Percentiles rank a stretch among this genome's conserved stretches.
These are phyloP conservation scores for Phaenicophaeus curvirostris DNA, from an alignment of 2,797 vertebrate species.

Conservation along the genomic window DNA sequence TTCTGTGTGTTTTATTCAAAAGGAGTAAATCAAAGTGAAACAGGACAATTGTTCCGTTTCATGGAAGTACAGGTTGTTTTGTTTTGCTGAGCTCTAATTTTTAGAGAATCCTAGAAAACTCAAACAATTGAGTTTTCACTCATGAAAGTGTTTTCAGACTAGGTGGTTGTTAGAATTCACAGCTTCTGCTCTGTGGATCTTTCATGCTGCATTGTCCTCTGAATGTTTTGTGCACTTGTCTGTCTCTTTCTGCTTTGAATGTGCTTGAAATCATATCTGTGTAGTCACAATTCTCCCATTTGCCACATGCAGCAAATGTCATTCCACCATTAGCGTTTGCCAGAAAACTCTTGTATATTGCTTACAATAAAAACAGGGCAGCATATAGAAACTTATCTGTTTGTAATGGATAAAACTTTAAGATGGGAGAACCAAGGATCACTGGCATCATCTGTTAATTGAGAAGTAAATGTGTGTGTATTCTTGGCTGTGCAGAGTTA, in stretches of 20 bases:
- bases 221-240: background rate
- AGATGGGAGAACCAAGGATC: background rate
- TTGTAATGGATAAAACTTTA: background rate
- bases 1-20: background rate
- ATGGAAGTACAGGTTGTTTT: background rate
- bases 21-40: background rate
- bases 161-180: background rate
- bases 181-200: background rate
- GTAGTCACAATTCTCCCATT: background rate
- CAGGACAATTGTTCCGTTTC: background rate
- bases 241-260: background rate
- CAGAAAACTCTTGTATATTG: background rate
- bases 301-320: background rate
- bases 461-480: background rate
- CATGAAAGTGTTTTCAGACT: background rate
- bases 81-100: background rate
- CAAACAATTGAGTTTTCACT: background rate
- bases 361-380: background rate
- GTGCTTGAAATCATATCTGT: background rate
- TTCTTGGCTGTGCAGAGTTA: background rate
- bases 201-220: background rate
- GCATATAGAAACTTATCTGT: background rate
- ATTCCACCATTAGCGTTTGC: background rate
- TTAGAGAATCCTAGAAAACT: background rate
- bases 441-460: background rate